Conservation (phyloP, 2,797 vertebrate genomes). For the Microctenopoma steveboyesi region DNA sequence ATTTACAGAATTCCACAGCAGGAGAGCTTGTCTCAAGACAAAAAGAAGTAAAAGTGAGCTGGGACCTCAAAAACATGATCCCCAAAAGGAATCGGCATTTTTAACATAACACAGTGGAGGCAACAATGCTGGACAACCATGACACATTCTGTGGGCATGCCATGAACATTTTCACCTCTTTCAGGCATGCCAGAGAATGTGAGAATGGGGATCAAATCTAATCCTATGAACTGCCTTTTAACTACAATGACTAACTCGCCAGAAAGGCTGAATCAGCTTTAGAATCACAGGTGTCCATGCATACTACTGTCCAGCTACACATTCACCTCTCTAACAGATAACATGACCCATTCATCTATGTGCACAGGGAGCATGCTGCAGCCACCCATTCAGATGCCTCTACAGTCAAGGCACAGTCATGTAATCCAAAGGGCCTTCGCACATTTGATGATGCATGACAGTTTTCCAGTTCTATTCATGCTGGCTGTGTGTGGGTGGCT, state of each 20-base stretch:
- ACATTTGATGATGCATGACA: slow-evolving; percentile 76
- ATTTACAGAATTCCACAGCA: slow-evolving; percentile 8
- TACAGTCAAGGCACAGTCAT: slow-evolving; percentile 67
- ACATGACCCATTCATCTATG: slow-evolving; percentile 60
- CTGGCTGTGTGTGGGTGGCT: slow-evolving; percentile 61
- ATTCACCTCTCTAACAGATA: slow-evolving; percentile 53
- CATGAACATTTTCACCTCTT: slow-evolving; percentile 50
- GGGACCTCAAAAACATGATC: slow-evolving; percentile 27
- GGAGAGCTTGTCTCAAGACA: slow-evolving; percentile 12
- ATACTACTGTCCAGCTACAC: slow-evolving; percentile 24
- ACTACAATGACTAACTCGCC: slow-evolving; percentile 42
- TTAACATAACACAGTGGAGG: slow-evolving; percentile 35
- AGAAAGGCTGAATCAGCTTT: slow-evolving; percentile 39
- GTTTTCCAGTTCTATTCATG: slow-evolving; percentile 73
- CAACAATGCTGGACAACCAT: slow-evolving; percentile 50
- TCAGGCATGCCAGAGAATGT: slow-evolving; percentile 28
- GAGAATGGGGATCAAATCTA: slow-evolving; percentile 41
- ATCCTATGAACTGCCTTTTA: slow-evolving; percentile 41
- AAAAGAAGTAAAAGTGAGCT: slow-evolving; percentile 36
- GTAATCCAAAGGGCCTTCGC: slow-evolving; percentile 68
- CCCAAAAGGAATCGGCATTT: slow-evolving; percentile 59
- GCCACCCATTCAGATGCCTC: slow-evolving; percentile 64
- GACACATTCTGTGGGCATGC: slow-evolving; percentile 55
- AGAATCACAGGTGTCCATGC: slow-evolving; percentile 34
- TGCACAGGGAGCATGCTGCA: slow-evolving; percentile 43